A percentile compares a stretch with the other conserved stretches of the same genome.
These are phyloP conservation scores for Puntigrus tetrazona DNA, from an alignment of 2,113 vertebrate genomes.

Conservation along the genomic window DNA sequence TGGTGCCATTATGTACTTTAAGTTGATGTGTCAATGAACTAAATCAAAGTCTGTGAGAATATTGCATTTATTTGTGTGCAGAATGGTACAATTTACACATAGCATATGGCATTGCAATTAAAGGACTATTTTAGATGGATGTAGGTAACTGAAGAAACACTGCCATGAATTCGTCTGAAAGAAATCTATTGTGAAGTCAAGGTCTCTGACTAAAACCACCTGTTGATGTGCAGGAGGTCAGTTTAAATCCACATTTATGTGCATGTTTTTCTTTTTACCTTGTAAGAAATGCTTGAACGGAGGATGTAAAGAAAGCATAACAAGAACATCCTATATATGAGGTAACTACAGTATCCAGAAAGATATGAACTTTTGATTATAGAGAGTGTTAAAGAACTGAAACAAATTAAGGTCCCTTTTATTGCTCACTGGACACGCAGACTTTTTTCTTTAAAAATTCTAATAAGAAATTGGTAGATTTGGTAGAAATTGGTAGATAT, in stretches of 20 bases:
- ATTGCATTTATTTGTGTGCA: slow-evolving; percentile 29
- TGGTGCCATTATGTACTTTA: slow-evolving; percentile 37
- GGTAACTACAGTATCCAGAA: not conserved
- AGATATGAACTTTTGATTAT: not conserved
- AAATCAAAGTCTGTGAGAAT: slow-evolving; percentile 46
- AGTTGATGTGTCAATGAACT: slow-evolving; percentile 44
- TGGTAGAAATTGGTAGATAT: too few species aligned
- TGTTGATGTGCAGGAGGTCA: not conserved
- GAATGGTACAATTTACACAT: not conserved
- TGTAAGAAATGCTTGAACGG: not conserved
- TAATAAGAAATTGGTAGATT: not conserved
- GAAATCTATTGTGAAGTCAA: not conserved
- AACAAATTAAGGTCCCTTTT: not conserved
- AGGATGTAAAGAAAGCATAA: not conserved
- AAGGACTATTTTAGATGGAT: not conserved
- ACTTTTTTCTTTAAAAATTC: not conserved
- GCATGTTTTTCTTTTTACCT: not conserved
- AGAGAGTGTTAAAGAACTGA: not conserved
- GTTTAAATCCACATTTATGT: not conserved
- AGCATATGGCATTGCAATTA: not conserved
- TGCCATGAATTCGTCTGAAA: not conserved
- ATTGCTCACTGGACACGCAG: not conserved
- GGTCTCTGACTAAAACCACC: not conserved
- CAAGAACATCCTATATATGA: not conserved
- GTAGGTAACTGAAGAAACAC: not conserved